phyloP scores from a whole-genome alignment of 2,888 invertebrate genomes.

The Trichopria drosophilae region DNA sequence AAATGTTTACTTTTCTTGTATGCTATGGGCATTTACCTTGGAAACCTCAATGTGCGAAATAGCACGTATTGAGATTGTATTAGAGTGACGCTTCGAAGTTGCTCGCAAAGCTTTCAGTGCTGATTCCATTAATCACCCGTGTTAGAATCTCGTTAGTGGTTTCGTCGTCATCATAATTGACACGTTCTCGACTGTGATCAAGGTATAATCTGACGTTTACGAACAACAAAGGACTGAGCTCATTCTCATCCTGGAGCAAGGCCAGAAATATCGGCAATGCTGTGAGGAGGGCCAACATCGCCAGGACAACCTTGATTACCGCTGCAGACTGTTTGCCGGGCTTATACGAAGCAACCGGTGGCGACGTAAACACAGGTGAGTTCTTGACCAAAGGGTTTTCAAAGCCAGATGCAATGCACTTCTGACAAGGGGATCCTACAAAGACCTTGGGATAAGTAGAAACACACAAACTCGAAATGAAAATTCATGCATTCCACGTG shows the following conservation, averaged over 20 bases:
- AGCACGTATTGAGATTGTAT: too few relatives aligned
- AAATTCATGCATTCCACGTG: too few relatives aligned
- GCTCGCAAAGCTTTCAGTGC: too few relatives aligned
- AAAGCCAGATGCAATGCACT: too few relatives aligned
- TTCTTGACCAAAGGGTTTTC: too few relatives aligned
- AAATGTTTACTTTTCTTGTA: too few relatives aligned
- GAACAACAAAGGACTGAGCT: conserved; percentile 58
- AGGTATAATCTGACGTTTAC: conserved; percentile 59
- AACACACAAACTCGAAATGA: too few relatives aligned
- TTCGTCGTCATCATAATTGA: not conserved
- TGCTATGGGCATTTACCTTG: too few relatives aligned
- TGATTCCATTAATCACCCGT: not conserved
- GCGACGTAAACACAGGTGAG: conserved; percentile 28
- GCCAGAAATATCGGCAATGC: conserved; percentile 60
- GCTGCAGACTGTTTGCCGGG: conserved; percentile 35
- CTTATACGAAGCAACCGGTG: conserved; percentile 15
- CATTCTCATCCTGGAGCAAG: conserved; percentile 57
- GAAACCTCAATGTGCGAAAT: too few relatives aligned
- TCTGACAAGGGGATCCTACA: too few relatives aligned
- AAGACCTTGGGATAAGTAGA: not conserved
- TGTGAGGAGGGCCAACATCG: conserved; percentile 38
- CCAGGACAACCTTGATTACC: conserved; percentile 42
- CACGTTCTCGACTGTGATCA: not conserved
- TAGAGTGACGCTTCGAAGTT: too few relatives aligned
- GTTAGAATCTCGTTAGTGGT: not conserved